A percentile compares a stretch with the other conserved stretches of the same genome.
Evolutionary conservation across 2,113 vertebrate genomes (phyloP).

Genomic region (Apeltes quadracus): DNA sequence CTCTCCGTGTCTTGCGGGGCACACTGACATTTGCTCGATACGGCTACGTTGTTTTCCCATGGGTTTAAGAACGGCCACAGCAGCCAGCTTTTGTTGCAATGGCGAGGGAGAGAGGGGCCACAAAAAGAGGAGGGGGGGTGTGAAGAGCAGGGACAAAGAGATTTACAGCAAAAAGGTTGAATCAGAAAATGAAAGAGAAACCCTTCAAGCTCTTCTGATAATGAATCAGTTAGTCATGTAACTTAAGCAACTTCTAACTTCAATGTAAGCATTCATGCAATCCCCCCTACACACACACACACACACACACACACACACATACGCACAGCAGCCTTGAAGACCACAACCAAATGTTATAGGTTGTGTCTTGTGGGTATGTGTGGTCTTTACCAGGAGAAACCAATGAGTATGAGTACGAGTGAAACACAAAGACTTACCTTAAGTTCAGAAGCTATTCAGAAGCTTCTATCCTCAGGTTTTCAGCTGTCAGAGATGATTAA

Average conservation of each 20-base stretch:
- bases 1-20: constrained; percentile 32
- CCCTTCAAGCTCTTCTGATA: neutral
- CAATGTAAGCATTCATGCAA: constrained; percentile 3
- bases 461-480: constrained; percentile 24
- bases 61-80: constrained; percentile 46
- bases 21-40: constrained; percentile 62
- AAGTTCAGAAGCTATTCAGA: constrained; percentile 48
- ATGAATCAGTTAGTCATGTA: neutral
- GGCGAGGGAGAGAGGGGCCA: neutral
- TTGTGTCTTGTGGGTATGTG: constrained; percentile 45
- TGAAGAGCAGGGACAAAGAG: neutral
- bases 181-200: neutral
- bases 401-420: too few relatives aligned
- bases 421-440: too few relatives aligned
- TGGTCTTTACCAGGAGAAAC: constrained; percentile 36
- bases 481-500: constrained; percentile 33
- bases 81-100: constrained; percentile 32
- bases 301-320: too few relatives aligned
- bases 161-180: constrained; percentile 11
- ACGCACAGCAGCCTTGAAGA: neutral
- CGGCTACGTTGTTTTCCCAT: constrained; percentile 38
- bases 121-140: neutral
- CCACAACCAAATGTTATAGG: constrained; percentile 44
- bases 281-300: neutral
- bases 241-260: constrained; percentile 5